phyloP scores from a whole-genome alignment of 2,797 vertebrate genomes.

The Labeo calbasu region DNA sequence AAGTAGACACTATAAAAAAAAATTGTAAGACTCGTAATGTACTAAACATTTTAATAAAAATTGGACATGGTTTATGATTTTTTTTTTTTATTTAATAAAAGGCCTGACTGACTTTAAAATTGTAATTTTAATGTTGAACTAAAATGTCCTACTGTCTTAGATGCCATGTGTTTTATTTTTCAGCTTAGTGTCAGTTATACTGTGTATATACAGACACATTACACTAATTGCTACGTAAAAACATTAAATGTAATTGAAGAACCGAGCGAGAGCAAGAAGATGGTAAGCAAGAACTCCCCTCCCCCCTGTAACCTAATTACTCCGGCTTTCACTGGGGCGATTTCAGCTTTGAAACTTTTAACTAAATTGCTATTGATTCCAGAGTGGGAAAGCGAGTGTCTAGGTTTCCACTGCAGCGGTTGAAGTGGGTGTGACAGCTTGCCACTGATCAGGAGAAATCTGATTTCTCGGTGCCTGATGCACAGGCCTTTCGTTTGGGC shows the following conservation, averaged over 20 bases:
- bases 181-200: neutral
- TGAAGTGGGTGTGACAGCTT: neutral
- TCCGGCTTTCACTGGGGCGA: slow-evolving; percentile 28
- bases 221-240: slow-evolving; percentile 32
- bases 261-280: neutral
- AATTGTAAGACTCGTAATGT: neutral
- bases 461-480: slow-evolving; percentile 17
- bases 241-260: slow-evolving; percentile 44
- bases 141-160: neutral
- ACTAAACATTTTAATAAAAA: neutral
- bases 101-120: neutral
- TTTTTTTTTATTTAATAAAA: neutral
- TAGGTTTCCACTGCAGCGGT: slow-evolving; percentile 13
- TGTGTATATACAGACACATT: slow-evolving; percentile 33
- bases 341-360: slow-evolving; percentile 61
- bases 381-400: slow-evolving; percentile 30
- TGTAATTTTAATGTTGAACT: neutral
- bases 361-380: slow-evolving; percentile 69
- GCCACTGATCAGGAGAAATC: slow-evolving; percentile 28
- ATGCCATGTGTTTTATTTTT: neutral
- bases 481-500: slow-evolving; percentile 15
- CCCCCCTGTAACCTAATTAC: slow-evolving; percentile 56
- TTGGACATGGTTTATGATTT: neutral
- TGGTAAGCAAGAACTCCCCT: neutral
- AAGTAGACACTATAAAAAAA: neutral